These are phyloP conservation scores for Glareola pratincola DNA, from an alignment of 2,113 vertebrate species.

Conservation along the genomic window DNA sequence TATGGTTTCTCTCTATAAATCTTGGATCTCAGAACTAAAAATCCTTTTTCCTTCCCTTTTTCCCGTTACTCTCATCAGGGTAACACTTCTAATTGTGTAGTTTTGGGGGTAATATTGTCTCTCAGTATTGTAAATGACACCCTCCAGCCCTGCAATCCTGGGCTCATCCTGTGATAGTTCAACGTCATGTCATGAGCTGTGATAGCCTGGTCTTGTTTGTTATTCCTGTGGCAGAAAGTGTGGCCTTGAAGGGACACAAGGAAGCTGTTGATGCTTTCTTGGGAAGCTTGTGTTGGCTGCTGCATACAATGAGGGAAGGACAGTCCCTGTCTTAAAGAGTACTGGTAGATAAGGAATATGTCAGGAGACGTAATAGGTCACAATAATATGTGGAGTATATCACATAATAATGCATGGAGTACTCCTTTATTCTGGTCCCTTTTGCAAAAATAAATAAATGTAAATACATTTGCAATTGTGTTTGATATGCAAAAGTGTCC, in stretches of 20 bases:
- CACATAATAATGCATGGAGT: neutral
- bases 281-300: neutral
- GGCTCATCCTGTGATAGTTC: neutral
- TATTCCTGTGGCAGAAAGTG: neutral
- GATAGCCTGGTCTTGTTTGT: neutral
- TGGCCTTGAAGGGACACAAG: neutral
- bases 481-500: neutral
- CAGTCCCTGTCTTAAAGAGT: neutral
- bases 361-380: neutral
- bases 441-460: neutral
- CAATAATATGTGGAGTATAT: too few species aligned
- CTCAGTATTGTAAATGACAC: neutral
- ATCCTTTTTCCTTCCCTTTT: neutral
- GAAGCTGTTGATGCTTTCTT: neutral
- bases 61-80: neutral
- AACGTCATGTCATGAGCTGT: neutral
- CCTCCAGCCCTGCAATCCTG: accelerated
- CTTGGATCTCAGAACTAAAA: neutral
- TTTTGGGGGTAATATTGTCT: neutral
- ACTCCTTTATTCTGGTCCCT: neutral
- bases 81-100: neutral
- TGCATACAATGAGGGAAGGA: neutral
- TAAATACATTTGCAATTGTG: neutral
- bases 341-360: neutral
- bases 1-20: neutral